Evolutionary conservation across 2,797 vertebrate species (phyloP).

Genomic region (Leucoraja ocellata): DNA sequence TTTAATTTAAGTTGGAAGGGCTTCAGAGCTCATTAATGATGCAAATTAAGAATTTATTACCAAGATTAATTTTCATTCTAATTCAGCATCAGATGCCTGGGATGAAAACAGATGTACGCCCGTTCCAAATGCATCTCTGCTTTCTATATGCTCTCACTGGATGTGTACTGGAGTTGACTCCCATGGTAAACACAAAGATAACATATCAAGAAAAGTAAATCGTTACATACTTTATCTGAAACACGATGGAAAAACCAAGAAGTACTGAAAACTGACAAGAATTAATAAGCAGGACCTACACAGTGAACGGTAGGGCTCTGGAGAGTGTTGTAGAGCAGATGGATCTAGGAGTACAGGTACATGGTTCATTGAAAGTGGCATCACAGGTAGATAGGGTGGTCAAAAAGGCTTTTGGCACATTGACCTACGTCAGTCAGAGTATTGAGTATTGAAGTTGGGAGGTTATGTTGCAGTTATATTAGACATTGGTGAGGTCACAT

Average conservation of each 20-base stretch:
- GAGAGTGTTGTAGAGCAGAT: too few relatives aligned
- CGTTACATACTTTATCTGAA: neutral
- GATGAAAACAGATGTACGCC: neutral
- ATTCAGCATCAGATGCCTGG: neutral
- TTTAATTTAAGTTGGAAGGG: neutral
- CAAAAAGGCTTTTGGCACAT: too few relatives aligned
- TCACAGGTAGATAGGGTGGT: too few relatives aligned
- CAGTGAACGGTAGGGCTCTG: too few relatives aligned
- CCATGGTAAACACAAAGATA: too few relatives aligned
- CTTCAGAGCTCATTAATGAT: neutral
- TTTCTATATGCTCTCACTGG: neutral
- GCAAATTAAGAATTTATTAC: neutral
- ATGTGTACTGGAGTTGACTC: neutral
- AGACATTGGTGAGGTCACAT: too few relatives aligned
- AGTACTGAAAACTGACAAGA: neutral
- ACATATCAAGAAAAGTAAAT: neutral
- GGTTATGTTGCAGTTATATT: too few relatives aligned
- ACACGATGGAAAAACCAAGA: neutral
- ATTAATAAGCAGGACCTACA: too few relatives aligned
- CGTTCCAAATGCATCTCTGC: neutral
- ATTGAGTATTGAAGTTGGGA: too few relatives aligned
- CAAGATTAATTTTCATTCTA: neutral
- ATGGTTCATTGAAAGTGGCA: too few relatives aligned
- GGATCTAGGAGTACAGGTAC: too few relatives aligned
- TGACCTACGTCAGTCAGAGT: too few relatives aligned